These are phyloP conservation scores for Thereuonema tuberculata DNA, from an alignment of 1,140 invertebrate species.

Conservation along the genomic window DNA sequence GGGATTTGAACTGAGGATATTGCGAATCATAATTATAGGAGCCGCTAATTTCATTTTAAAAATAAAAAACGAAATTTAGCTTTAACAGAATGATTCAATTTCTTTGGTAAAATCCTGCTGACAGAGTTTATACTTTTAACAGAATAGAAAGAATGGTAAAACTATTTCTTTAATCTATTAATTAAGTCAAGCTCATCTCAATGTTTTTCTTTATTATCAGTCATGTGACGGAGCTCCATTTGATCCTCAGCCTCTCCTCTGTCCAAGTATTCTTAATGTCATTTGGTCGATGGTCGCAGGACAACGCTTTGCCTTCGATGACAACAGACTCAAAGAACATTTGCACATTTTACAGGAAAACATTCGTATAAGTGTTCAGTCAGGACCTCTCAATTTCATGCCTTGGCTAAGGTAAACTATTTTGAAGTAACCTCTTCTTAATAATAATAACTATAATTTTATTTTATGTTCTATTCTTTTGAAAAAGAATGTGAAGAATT, in stretches of 20 bases:
- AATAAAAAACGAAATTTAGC: no score
- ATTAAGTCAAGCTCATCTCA: not conserved
- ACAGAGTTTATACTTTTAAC: not conserved
- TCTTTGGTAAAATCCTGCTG: no score
- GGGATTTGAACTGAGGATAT: no score
- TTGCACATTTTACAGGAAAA: not conserved
- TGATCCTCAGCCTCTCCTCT: not conserved
- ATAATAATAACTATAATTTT: not conserved
- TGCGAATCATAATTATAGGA: no score
- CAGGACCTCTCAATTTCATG: not conserved
- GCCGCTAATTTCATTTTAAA: no score
- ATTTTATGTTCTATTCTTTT: no score
- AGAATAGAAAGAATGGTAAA: not conserved
- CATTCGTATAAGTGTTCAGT: not conserved
- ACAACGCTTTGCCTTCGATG: not conserved
- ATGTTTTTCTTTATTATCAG: not conserved
- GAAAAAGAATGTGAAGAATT: not conserved
- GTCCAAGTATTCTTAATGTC: not conserved
- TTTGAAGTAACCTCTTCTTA: not conserved
- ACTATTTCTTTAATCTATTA: not conserved
- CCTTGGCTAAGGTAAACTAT: not conserved
- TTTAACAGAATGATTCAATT: no score
- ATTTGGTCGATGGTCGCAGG: not conserved
- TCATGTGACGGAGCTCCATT: not conserved
- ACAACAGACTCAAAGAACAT: not conserved